Conservation (phyloP, 2,113 vertebrate genomes). For the Suricata suricatta region DNA sequence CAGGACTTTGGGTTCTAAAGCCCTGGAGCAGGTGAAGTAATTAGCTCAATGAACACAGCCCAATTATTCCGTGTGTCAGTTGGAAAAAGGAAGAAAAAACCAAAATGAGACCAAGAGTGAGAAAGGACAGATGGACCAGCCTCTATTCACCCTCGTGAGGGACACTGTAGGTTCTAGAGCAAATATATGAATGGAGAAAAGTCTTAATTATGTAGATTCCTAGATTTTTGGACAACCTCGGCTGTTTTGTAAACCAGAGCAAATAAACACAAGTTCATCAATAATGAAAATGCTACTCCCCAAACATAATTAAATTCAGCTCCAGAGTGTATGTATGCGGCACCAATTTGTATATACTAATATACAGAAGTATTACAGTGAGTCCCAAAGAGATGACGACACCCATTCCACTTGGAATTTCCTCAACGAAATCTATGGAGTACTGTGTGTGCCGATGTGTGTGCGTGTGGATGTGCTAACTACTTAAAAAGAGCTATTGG, state of each 20-base stretch:
- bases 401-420: conserved; percentile 37
- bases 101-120: background rate
- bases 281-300: background rate
- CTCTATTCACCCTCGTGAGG: background rate
- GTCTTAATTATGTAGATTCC: background rate
- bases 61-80: background rate
- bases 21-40: background rate
- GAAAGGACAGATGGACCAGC: background rate
- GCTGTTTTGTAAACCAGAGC: background rate
- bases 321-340: background rate
- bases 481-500: background rate
- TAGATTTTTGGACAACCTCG: background rate
- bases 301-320: conserved; percentile 56
- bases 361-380: background rate
- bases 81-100: background rate
- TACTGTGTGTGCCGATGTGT: background rate
- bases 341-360: conserved; percentile 49
- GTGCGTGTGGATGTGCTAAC: background rate
- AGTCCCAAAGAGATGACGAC: background rate
- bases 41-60: background rate
- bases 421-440: conserved; percentile 36
- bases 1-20: background rate
- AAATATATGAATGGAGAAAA: background rate
- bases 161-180: background rate
- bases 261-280: conserved; percentile 31